Evolutionary conservation across 2,797 vertebrate species (phyloP).

Genomic region (Sylvia borin): DNA sequence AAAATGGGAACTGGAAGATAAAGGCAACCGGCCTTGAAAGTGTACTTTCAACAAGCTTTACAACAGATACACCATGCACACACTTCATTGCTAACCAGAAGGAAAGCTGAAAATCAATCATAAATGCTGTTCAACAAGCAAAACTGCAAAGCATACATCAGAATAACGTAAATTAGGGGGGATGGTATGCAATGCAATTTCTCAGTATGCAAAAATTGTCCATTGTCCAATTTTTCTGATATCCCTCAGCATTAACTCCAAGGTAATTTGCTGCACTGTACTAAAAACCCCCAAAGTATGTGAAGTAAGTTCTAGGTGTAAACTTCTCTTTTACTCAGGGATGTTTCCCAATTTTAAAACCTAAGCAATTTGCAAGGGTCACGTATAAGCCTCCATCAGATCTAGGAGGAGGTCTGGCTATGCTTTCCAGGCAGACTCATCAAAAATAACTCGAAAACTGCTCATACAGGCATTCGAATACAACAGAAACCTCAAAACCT

Average conservation of each 20-base stretch:
- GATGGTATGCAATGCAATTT: background rate
- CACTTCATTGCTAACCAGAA: background rate
- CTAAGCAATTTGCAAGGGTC: background rate
- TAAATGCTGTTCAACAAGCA: background rate
- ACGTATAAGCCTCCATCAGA: background rate
- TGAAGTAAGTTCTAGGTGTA: background rate
- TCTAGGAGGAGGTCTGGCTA: background rate
- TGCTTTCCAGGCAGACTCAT: background rate
- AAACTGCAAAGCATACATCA: background rate
- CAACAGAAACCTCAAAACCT: background rate
- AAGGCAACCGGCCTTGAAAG: background rate
- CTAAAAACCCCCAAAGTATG: background rate
- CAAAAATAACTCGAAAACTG: background rate
- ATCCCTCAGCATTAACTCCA: background rate
- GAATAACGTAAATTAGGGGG: background rate
- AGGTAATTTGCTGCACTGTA: background rate
- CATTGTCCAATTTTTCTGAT: background rate
- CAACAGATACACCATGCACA: background rate
- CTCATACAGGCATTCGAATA: background rate
- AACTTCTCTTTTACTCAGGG: background rate
- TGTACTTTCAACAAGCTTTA: background rate
- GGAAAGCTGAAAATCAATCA: background rate
- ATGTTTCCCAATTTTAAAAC: background rate
- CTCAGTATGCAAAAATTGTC: background rate
- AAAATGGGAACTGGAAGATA: background rate